A percentile compares a stretch with the other conserved stretches of the same genome.
phyloP scores from a whole-genome alignment of 2,797 vertebrate genomes.

The Peromyscus aztecus region DNA sequence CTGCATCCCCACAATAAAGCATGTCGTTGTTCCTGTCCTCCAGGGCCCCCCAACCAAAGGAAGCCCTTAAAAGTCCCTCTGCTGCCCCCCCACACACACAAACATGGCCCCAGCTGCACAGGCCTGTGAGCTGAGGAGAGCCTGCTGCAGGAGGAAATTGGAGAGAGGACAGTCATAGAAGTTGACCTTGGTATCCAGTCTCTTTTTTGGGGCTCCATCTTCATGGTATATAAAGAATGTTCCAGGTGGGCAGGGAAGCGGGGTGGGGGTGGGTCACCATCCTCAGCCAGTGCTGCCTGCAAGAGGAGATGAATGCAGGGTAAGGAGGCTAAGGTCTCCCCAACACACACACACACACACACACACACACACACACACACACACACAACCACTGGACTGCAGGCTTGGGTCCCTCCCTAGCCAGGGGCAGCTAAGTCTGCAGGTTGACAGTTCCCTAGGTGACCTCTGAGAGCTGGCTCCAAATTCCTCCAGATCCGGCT shows the following conservation, averaged over 20 bases:
- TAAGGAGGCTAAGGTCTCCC: not conserved
- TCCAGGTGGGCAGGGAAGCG: not conserved
- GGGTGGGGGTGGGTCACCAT: no score
- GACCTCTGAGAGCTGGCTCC: slow-evolving; percentile 62
- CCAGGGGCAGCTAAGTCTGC: not conserved
- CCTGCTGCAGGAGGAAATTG: not conserved
- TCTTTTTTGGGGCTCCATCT: not conserved
- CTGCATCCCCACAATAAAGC: not conserved
- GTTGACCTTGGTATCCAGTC: not conserved
- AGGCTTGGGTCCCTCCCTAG: not conserved
- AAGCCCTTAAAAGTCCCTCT: not conserved
- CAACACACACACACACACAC: not conserved
- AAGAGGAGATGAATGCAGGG: not conserved
- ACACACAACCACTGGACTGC: not conserved
- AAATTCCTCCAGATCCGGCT: slow-evolving; percentile 43
- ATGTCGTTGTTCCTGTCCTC: not conserved
- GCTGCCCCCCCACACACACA: not conserved
- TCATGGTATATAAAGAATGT: not conserved
- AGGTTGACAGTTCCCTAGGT: slow-evolving; percentile 63
- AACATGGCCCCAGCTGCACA: not conserved
- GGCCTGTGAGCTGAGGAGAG: not conserved
- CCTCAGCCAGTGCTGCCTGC: not conserved
- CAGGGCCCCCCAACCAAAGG: not conserved
- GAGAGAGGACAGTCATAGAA: not conserved
- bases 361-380: not conserved